Conservation (phyloP, 2,113 vertebrate species). For the Poeciliopsis occidentalis region DNA sequence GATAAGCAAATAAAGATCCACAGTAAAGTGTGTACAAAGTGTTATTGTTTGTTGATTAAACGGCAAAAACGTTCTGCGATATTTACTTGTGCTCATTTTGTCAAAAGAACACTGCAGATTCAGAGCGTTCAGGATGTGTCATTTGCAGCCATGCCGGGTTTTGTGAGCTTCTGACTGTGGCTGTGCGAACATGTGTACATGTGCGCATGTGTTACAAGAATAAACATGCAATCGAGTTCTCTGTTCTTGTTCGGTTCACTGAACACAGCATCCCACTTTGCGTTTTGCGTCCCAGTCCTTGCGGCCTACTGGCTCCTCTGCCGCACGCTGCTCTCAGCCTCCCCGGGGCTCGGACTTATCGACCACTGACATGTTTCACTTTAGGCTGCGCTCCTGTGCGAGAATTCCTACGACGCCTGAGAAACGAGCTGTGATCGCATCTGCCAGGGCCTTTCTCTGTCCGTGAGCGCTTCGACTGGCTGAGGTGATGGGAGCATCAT, state of each 20-base stretch:
- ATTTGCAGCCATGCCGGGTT: no score
- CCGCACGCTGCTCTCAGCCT: slow-evolving; percentile 36
- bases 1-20: background rate
- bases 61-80: no score
- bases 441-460: slow-evolving; percentile 24
- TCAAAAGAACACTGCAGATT: no score
- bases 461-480: slow-evolving; percentile 36
- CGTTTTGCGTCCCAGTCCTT: background rate
- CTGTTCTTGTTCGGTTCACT: background rate
- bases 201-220: background rate
- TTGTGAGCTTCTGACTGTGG: background rate
- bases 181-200: background rate
- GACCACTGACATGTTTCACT: slow-evolving; percentile 57
- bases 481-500: slow-evolving; percentile 53
- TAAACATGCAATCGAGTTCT: background rate
- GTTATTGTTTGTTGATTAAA: background rate
- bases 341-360: slow-evolving; percentile 22
- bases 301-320: slow-evolving; percentile 20
- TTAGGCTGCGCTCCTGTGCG: slow-evolving; percentile 38
- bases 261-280: background rate
- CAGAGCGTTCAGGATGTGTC: no score
- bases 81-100: no score
- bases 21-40: background rate
- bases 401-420: slow-evolving; percentile 36
- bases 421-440: slow-evolving; percentile 58